Base-by-base conservation (phyloP, 1,140 invertebrate genomes). In the Zophobas atratus region DNA sequence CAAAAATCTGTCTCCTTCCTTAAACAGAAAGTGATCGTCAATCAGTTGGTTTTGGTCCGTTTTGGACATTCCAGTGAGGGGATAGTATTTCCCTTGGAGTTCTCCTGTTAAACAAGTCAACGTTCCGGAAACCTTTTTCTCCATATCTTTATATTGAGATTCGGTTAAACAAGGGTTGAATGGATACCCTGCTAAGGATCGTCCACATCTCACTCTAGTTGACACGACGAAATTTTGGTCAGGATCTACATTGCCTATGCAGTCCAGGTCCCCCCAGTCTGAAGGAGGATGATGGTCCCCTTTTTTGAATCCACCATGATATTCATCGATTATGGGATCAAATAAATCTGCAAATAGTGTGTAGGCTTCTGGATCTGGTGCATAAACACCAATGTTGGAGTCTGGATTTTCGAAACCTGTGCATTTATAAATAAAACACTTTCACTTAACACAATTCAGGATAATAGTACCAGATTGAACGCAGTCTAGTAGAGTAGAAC, bases 21-120 rank as follows among this genome's bases (percentile, higher is more conserved):
- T 93, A 87, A 95, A 96, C 33, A 95, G 88, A 86, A 94, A 94
- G 84, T 95, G 93, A 78, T 95, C 92, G 84, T 94, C 91, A 78
- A 94, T 93, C 81, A 95, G 89, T 83, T 92, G 89, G 83, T 92
- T 89, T 83, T 94, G 91, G 32, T 89, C 91, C 43, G 91, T 90
- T 81, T 92, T 90, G 82, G 90, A 88, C 89, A 95, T 93, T 46
- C 90, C 90, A 36, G 88, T 89, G 73, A 96, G 86, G 6, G 92
- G 91, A 81, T 92, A 91, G 85, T 93, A 96, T 48, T 88, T 91
- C 49, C 90, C 77, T 75, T 79, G 51, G 3, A 79, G 33, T 70
- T 79, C 77, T 4, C 57, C 77, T 1, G 6, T 49, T 6, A 78
- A 36, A 34, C 43, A 39, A 20, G 35, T 75, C 43, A 84, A 78